A percentile compares a stretch with the other conserved stretches of the same genome.
Evolutionary conservation across 2,888 invertebrate genomes (phyloP).

Genomic region (Oasisia sp.): DNA sequence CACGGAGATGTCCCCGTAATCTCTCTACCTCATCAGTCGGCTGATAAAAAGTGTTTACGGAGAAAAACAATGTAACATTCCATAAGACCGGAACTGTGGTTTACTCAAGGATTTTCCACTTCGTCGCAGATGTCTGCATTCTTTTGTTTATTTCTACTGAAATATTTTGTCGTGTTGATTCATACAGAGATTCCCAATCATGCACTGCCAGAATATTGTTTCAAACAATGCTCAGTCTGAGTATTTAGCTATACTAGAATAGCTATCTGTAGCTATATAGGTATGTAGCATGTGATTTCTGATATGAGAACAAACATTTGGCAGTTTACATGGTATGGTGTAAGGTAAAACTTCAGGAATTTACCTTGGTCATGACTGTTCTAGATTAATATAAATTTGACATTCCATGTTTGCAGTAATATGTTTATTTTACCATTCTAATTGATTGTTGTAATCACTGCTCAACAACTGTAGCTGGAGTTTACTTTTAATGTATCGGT

Average conservation of each 20-base stretch:
- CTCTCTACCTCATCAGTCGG: too few relatives aligned
- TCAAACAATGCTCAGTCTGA: not conserved
- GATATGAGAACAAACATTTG: not conserved
- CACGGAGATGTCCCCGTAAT: too few relatives aligned
- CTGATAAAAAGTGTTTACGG: not conserved
- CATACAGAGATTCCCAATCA: not conserved
- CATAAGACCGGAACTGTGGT: not conserved
- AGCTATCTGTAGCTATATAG: not conserved
- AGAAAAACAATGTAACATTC: not conserved
- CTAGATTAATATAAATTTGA: not conserved
- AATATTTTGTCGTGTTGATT: not conserved
- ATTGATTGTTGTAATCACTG: too few relatives aligned
- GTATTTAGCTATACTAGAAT: not conserved
- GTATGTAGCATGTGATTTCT: not conserved
- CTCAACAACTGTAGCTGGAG: too few relatives aligned
- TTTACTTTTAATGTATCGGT: too few relatives aligned
- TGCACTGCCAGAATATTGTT: not conserved
- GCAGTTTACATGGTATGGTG: not conserved
- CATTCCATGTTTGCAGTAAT: too few relatives aligned
- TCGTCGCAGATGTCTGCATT: not conserved
- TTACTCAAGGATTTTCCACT: not conserved
- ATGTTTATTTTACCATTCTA: too few relatives aligned
- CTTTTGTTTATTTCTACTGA: conserved; percentile 2
- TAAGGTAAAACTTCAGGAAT: not conserved
- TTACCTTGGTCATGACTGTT: not conserved